Base-by-base conservation (phyloP, 2,797 vertebrate species). In the Crenuchus spilurus region DNA sequence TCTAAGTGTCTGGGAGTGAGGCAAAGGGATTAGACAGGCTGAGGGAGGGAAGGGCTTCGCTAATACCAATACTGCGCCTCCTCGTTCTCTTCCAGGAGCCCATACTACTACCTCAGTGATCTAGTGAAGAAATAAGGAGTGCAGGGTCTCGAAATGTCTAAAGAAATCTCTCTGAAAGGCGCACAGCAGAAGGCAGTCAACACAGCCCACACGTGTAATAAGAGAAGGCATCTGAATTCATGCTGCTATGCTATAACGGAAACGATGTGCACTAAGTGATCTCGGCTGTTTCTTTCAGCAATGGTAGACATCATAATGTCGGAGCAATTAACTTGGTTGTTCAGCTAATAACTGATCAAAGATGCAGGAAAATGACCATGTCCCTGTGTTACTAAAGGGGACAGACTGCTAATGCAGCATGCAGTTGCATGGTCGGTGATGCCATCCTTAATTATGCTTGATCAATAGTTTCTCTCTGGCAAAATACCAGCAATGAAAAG, bases 1-100 rank as follows among this genome's bases (percentile, higher is more conserved):
- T 88, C 87, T 92, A 91, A 91, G 88, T 90, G 90, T 88, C 89
- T 87, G 84, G 78, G 83, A 90, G 86, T 82, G 86, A 88, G 83
- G 79, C 83, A 82, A 87, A 65, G 76, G 87, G 90, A 92, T 92
- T 92, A 92, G 79, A 35, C 46, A 78, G 76, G 76, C 64, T 65
- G 46, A 72, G 72, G 63, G 39, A 66, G 62, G 65, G 26, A 42
- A 80, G 52, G 31, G 49, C 24, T 57, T 42, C 14, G 51, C 64
- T 78, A 78, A 78, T 80, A 74, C 73, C 18, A 51, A 75, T 58
- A 41, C 70, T 18, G 73, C 51, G 14, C 69, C 77, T 73, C 74
- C 72, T 75, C 42, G 14, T 64, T 81, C 58, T 77, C 42, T 70
- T 72, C 44, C 57, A 62, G 66, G 33, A 65, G 24, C 48, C 60